Conservation (phyloP, 1,140 invertebrate species). For the Belonocnema kinseyi region DNA sequence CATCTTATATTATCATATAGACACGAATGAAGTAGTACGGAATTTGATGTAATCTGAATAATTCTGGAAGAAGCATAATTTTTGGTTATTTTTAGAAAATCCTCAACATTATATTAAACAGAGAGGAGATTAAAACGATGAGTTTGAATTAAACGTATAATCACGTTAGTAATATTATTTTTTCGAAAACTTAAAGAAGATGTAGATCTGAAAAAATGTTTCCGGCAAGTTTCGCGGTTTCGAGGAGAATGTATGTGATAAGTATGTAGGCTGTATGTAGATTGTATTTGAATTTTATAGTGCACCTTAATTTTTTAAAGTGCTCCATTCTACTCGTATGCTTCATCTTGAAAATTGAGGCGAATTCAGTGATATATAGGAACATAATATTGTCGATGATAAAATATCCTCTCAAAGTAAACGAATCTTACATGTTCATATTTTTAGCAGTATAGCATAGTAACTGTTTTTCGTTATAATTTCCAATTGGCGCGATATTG, state of each 20-base stretch:
- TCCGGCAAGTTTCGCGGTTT: too few relatives aligned
- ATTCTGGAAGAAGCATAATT: background rate
- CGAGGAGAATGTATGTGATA: background rate
- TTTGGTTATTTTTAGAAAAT: background rate
- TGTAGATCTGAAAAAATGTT: background rate
- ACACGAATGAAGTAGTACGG: background rate
- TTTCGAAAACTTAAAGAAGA: background rate
- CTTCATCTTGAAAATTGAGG: background rate
- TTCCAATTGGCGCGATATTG: slow-evolving; percentile 21
- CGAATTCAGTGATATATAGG: slow-evolving; percentile 20
- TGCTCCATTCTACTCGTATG: slow-evolving; percentile 9
- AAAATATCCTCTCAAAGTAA: slow-evolving; percentile 24
- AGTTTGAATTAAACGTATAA: background rate
- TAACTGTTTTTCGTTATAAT: slow-evolving; percentile 1
- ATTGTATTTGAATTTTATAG: slow-evolving; percentile 4
- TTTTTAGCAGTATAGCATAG: background rate
- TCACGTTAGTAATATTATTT: background rate
- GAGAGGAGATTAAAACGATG: too few relatives aligned
- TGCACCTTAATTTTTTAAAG: slow-evolving; percentile 1
- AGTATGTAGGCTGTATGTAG: background rate
- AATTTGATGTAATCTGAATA: background rate
- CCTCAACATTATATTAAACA: background rate
- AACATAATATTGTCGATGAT: slow-evolving; percentile 13
- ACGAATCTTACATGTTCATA: background rate
- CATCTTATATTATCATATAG: background rate